These are phyloP conservation scores for Ibycter americanus DNA, from an alignment of 2,797 vertebrate genomes.

Conservation along the genomic window DNA sequence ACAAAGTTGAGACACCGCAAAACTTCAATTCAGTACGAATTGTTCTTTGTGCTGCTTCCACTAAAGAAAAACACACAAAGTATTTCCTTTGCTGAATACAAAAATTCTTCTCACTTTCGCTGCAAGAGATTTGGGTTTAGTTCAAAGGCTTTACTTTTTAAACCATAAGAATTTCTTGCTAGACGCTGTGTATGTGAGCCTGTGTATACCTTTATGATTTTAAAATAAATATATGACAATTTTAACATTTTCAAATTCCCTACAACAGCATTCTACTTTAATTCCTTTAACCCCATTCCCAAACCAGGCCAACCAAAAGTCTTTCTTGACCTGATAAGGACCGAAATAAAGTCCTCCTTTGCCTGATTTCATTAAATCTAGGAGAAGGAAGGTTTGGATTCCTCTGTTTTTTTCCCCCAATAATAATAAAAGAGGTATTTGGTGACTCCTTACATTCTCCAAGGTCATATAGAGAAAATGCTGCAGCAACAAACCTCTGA, in stretches of 20 bases:
- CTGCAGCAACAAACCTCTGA: neutral
- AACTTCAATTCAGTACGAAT: constrained; percentile 3
- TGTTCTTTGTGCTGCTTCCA: constrained; percentile 44
- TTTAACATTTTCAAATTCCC: neutral
- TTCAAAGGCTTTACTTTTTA: constrained; percentile 31
- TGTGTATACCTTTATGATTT: neutral
- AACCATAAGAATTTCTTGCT: constrained; percentile 15
- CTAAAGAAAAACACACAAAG: neutral
- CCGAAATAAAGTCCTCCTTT: neutral
- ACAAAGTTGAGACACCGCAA: constrained; percentile 52
- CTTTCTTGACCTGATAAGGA: neutral
- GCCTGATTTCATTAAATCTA: neutral
- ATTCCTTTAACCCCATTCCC: neutral
- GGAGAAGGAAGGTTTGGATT: neutral
- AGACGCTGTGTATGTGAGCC: neutral
- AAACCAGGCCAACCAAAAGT: neutral
- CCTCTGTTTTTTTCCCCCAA: neutral
- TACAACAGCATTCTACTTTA: neutral
- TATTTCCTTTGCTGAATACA: constrained; percentile 54
- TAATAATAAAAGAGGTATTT: neutral
- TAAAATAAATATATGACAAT: neutral
- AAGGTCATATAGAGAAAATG: neutral
- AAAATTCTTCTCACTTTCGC: constrained; percentile 32
- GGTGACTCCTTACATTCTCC: neutral
- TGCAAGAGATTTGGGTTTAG: constrained; percentile 1